These are phyloP conservation scores for Drosophila biarmipes DNA, from an alignment of 1,140 invertebrate genomes.

Conservation along the genomic window DNA sequence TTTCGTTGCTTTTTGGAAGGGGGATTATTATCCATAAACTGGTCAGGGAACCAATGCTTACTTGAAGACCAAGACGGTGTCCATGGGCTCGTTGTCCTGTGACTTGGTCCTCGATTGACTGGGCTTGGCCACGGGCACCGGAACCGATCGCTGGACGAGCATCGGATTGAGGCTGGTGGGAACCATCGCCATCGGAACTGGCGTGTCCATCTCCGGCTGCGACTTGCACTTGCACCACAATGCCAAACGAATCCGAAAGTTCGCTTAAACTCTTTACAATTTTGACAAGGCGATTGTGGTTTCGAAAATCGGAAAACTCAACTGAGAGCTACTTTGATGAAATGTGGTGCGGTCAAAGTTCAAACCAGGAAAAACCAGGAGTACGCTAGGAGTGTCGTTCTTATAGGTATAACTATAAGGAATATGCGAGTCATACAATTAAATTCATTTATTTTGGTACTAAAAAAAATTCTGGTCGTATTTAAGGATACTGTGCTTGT, in stretches of 20 bases:
- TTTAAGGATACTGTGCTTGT: no score
- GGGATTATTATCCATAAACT: no score
- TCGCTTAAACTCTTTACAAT: slow-evolving; percentile 11
- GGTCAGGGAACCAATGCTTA: neutral
- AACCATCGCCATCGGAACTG: slow-evolving; percentile 4
- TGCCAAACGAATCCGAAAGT: neutral
- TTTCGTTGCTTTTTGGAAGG: neutral
- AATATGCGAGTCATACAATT: no score
- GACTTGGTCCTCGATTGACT: neutral
- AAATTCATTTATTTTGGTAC: no score
- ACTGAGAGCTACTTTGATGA: neutral
- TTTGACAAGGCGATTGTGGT: slow-evolving; percentile 1
- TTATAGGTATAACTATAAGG: no score
- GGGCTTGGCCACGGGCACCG: neutral
- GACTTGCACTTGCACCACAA: neutral
- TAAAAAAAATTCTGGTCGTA: no score
- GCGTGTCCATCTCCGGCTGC: slow-evolving; percentile 1
- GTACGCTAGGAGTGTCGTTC: no score
- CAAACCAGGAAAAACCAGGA: neutral
- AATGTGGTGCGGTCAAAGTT: neutral
- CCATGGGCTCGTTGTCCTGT: neutral
- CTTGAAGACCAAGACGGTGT: neutral
- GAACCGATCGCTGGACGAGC: neutral
- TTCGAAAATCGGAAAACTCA: slow-evolving; percentile 3
- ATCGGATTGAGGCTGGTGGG: slow-evolving; percentile 3